Percentiles rank a stretch among this genome's conserved stretches.
Evolutionary conservation across 2,113 vertebrate species (phyloP).

Genomic region (Notarius quadriscutis): DNA sequence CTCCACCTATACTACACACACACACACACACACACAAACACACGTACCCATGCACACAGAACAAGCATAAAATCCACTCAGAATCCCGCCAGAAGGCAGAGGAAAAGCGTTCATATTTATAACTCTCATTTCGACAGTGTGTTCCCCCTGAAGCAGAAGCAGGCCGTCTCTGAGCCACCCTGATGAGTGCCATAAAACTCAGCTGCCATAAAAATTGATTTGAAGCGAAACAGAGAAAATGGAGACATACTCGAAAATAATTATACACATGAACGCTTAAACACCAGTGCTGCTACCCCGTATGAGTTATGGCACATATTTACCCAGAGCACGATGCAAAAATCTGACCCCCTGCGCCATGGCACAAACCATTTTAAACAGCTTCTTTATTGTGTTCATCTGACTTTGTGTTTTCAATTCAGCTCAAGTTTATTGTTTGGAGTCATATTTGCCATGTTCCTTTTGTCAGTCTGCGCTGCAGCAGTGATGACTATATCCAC

Average conservation of each 20-base stretch:
- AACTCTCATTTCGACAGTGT: conserved; percentile 54
- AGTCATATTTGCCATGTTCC: conserved; percentile 39
- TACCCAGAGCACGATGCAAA: conserved; percentile 46
- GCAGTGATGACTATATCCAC: conserved; percentile 54
- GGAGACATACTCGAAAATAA: conserved; percentile 62
- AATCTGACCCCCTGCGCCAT: conserved; percentile 43
- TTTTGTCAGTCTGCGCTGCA: conserved; percentile 41
- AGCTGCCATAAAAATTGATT: conserved; percentile 63
- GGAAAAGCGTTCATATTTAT: conserved; percentile 57
- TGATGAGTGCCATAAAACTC: conserved; percentile 61
- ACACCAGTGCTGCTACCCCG: conserved; percentile 39
- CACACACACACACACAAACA: conserved; percentile 31
- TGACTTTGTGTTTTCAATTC: conserved; percentile 48
- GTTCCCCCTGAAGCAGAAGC: conserved; percentile 53
- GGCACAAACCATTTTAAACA: conserved; percentile 50
- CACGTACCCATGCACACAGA: conserved; percentile 42
- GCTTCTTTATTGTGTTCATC: conserved; percentile 48
- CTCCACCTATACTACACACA: conserved; percentile 17
- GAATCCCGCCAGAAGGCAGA: conserved; percentile 43
- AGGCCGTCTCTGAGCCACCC: conserved; percentile 44
- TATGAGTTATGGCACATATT: conserved; percentile 56
- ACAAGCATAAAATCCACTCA: conserved; percentile 31
- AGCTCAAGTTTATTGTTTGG: conserved; percentile 38
- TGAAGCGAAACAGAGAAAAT: conserved; percentile 60
- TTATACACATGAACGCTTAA: conserved; percentile 63